Percentiles rank a stretch among this genome's conserved stretches.
Evolutionary conservation across 2,797 vertebrate species (phyloP).

Genomic region (Eulemur albifrons): DNA sequence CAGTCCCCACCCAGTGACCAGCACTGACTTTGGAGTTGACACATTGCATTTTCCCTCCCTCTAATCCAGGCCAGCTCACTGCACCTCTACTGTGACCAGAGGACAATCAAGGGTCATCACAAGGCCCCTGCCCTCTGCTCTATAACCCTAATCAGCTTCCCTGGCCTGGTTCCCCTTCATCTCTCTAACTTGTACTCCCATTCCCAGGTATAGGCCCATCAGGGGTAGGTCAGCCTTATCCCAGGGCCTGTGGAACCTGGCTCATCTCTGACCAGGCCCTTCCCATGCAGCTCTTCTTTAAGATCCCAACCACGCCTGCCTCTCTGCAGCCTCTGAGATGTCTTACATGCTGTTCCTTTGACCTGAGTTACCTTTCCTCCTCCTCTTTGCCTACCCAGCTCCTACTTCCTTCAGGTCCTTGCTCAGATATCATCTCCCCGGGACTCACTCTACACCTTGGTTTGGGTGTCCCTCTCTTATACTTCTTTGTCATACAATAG

Average conservation of each 20-base stretch:
- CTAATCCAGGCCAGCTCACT: neutral
- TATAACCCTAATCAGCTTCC: neutral
- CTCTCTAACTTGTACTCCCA: neutral
- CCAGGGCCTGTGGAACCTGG: neutral
- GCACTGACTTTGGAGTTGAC: neutral
- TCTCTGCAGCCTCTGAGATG: neutral
- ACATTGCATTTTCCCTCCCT: neutral
- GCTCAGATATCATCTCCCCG: neutral
- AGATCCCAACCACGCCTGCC: neutral
- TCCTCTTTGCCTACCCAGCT: neutral
- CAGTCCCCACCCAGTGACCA: neutral
- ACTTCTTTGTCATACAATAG: neutral
- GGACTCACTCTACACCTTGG: neutral
- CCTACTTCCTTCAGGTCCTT: neutral
- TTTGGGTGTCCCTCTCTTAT: neutral
- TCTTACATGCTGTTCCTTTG: neutral
- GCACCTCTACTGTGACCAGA: neutral
- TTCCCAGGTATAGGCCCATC: neutral
- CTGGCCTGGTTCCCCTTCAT: neutral
- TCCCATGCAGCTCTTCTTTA: neutral
- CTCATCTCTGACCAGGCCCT: neutral
- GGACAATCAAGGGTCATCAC: neutral
- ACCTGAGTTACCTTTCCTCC: neutral
- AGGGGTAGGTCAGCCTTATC: neutral
- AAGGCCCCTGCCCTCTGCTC: neutral